Base-by-base conservation (phyloP, 1,140 invertebrate species). In the Drosophila jambulina region DNA sequence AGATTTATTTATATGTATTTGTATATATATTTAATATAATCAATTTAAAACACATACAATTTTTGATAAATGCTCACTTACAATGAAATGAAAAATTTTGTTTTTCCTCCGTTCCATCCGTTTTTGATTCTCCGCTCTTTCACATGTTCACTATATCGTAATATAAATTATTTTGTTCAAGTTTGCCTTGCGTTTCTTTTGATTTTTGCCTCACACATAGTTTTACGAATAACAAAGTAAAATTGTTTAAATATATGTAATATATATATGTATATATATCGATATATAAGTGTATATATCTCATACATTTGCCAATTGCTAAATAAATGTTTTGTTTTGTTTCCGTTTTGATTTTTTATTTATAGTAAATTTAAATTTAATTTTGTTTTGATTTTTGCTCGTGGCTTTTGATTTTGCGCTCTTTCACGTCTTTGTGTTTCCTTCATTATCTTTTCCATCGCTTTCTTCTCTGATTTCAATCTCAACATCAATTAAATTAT, bases 61-160 rank as follows among this genome's bases (percentile, higher is more conserved):
- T 91, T 91, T 91, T 91, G 80, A 91, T 91, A 91, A 91, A 91
- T 86, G 86, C 86, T 91, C 82, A 78, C 82, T 91, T 91, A 91
- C 80, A 91, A 77, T 90, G 70, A 82, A 90, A 85, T 85, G 82
- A 90, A 82, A 86, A 79, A 67, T 75, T 42, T 75, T 76, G 23
- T 36, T 58, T 53, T 32, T 80, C 40, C 58, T 32, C 42, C 62
- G 13, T 46, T 54, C 13, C 7, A 2, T 19, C 29, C 27, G 8
- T 45, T 60, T 63, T 63, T 63, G 63, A 75, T 71, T 80, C 78
- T 90, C 78, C 61, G 75, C 75, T 90, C 83, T 75, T 85, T 80
- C 82, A 88, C 74, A 75, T 75, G 56, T 80, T 67, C 15, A 78
- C 67, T 40, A 78, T 76, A 76, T 54, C 51, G 51, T 54, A 54